A percentile compares a stretch with the other conserved stretches of the same genome.
Conservation (phyloP, 2,888 invertebrate genomes). For the Synanthedon myopaeformis region DNA sequence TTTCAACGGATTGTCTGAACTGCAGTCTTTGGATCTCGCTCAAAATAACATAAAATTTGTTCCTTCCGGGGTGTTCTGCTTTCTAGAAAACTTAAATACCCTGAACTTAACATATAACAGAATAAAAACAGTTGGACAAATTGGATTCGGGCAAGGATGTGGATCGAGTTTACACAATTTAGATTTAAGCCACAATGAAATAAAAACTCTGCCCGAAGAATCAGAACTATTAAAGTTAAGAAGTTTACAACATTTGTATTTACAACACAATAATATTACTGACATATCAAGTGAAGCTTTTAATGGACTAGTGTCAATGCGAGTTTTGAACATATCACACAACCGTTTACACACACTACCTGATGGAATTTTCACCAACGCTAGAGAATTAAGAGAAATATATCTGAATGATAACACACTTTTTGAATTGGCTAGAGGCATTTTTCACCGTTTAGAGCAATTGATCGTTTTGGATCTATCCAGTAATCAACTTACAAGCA, state of each 20-base stretch:
- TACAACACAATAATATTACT: conserved; percentile 86
- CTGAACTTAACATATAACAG: conserved; percentile 89
- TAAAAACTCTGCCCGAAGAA: conserved; percentile 78
- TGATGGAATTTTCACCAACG: conserved; percentile 83
- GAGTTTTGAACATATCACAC: conserved; percentile 86
- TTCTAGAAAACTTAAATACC: conserved; percentile 81
- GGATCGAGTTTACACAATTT: conserved; percentile 79
- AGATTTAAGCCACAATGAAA: conserved; percentile 85
- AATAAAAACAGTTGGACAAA: conserved; percentile 79
- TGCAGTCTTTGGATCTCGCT: conserved; percentile 83
- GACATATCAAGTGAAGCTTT: conserved; percentile 84
- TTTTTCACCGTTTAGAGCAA: conserved; percentile 87
- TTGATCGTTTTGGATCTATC: conserved; percentile 86
- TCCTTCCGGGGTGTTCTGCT: conserved; percentile 84
- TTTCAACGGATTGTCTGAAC: conserved; percentile 82
- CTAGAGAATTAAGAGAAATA: conserved; percentile 84
- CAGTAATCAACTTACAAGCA: conserved; percentile 86
- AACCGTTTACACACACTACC: conserved; percentile 87
- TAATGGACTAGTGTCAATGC: conserved; percentile 81
- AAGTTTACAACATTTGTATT: conserved; percentile 81
- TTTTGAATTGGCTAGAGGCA: conserved; percentile 82
- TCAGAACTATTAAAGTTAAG: conserved; percentile 81
- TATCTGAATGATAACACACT: conserved; percentile 88
- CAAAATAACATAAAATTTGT: conserved; percentile 86
- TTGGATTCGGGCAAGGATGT: conserved; percentile 77